Conservation (phyloP, 2,113 vertebrate species). For the Bothrops jararaca region DNA sequence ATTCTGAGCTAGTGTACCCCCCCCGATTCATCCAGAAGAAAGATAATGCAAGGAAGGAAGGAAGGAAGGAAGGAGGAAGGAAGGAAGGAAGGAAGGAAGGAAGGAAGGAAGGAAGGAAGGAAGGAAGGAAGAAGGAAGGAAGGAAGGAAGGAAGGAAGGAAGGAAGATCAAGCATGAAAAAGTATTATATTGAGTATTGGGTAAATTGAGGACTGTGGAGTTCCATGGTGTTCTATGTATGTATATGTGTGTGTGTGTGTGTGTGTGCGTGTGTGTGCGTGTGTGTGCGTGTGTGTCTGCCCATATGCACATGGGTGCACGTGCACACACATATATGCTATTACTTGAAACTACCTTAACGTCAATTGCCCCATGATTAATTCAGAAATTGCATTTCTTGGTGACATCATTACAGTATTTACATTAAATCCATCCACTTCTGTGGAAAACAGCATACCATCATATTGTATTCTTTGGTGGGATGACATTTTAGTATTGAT, state of each 20-base stretch:
- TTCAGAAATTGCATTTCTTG: background rate
- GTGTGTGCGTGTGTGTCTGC: accelerated
- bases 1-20: background rate
- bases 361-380: background rate
- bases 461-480: background rate
- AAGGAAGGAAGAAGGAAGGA: too few relatives aligned
- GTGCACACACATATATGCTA: background rate
- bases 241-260: too few relatives aligned
- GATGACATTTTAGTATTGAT: background rate
- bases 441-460: background rate
- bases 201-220: background rate
- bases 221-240: background rate
- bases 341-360: background rate
- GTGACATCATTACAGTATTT: background rate
- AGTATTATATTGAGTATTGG: background rate
- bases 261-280: too few relatives aligned
- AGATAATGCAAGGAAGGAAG: background rate
- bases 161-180: background rate
- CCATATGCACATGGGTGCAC: background rate
- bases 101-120: too few relatives aligned
- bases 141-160: background rate
- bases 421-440: background rate
- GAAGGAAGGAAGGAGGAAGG: too few relatives aligned
- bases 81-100: background rate
- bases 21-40: background rate